Conservation (phyloP, 2,888 invertebrate genomes). For the Chalcis sispes region DNA sequence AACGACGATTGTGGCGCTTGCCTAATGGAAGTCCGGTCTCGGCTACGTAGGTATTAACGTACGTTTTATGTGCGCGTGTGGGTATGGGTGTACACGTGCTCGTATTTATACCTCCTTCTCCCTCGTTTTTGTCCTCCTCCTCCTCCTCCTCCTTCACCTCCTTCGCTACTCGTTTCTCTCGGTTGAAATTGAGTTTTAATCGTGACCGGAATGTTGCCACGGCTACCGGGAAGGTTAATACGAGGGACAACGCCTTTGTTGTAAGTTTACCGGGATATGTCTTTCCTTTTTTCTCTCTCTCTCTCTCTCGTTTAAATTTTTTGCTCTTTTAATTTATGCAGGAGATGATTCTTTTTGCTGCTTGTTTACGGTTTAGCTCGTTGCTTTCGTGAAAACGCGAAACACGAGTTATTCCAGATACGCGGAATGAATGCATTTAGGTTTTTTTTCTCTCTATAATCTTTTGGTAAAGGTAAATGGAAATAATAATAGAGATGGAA, state of each 20-base stretch:
- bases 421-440: too few species aligned
- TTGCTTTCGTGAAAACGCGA: too few species aligned
- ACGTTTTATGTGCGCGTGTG: conserved; percentile 10
- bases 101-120: too few species aligned
- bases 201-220: conserved; percentile 5
- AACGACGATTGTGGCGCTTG: too few species aligned
- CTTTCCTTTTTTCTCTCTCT: too few species aligned
- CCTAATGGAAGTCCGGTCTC: conserved; percentile 39
- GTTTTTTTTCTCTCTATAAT: too few species aligned
- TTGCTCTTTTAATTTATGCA: conserved; percentile 34
- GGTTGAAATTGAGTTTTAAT: conserved; percentile 40
- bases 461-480: too few species aligned
- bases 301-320: neutral
- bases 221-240: neutral
- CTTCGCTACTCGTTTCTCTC: neutral
- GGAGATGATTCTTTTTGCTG: conserved; percentile 5
- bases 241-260: neutral
- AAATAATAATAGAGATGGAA: too few species aligned
- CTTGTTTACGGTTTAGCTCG: conserved; percentile 39
- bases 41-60: too few species aligned
- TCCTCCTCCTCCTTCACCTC: neutral
- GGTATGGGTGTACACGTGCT: neutral
- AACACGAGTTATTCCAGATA: too few species aligned
- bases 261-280: too few species aligned
- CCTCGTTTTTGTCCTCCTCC: too few species aligned